A percentile compares a stretch with the other conserved stretches of the same genome.
Conservation (phyloP, 2,113 vertebrate species). For the Mugil cephalus region DNA sequence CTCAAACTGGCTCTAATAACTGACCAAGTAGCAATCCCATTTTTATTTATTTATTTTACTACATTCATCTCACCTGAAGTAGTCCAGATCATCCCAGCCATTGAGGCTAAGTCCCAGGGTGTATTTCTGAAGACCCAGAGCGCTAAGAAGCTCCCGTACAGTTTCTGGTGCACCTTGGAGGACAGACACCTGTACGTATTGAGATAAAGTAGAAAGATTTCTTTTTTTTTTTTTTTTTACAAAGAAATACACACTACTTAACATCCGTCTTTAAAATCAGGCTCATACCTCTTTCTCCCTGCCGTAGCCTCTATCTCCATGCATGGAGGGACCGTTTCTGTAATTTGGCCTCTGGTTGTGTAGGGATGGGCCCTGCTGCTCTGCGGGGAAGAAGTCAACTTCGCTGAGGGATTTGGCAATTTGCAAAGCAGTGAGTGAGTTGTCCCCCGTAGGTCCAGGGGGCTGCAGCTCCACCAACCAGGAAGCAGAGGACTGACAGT, state of each 20-base stretch:
- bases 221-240: not conserved
- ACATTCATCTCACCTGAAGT: conserved; percentile 81
- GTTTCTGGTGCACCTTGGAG: conserved; percentile 83
- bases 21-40: too few species aligned
- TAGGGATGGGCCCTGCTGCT: conserved; percentile 50
- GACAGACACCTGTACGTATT: conserved; percentile 78
- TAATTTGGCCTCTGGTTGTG: conserved; percentile 56
- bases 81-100: conserved; percentile 85
- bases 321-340: conserved; percentile 69
- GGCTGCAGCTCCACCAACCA: conserved; percentile 72
- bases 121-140: conserved; percentile 81
- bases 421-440: conserved; percentile 85
- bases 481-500: conserved; percentile 51
- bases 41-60: too few species aligned
- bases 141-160: conserved; percentile 72
- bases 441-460: conserved; percentile 74
- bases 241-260: not conserved
- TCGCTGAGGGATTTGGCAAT: conserved; percentile 85
- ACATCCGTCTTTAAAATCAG: not conserved
- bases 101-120: conserved; percentile 80
- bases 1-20: not conserved
- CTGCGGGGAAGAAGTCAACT: conserved; percentile 72
- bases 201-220: conserved; percentile 23
- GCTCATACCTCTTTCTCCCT: conserved; percentile 82
- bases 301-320: conserved; percentile 62